These are phyloP conservation scores for Ascidia mentula DNA, from an alignment of 23 tunicate species.

Conservation along the genomic window DNA sequence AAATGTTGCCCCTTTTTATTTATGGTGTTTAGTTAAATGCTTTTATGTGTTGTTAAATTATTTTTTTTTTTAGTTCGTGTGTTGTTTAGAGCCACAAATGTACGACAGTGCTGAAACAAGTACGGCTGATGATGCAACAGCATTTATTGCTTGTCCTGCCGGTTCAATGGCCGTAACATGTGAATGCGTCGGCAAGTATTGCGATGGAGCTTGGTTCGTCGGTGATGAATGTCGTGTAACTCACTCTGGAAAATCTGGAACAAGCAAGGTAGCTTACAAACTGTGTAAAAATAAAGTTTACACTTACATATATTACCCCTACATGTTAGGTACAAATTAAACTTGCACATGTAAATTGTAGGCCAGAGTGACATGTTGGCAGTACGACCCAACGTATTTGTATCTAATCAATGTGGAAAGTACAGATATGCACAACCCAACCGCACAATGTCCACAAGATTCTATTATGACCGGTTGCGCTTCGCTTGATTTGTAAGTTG, in stretches of 20 bases:
- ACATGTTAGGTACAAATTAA: too few species aligned
- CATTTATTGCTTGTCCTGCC: constrained; percentile 35
- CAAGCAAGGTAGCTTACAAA: constrained; percentile 17
- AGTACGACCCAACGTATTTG: constrained; percentile 43
- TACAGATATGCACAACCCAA: constrained; percentile 28
- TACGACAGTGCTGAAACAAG: constrained; percentile 17
- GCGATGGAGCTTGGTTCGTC: constrained; percentile 55
- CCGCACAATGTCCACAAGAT: constrained; percentile 31
- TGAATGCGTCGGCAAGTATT: constrained; percentile 25
- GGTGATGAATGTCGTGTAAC: constrained; percentile 41
- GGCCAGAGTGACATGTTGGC: constrained; percentile 37
- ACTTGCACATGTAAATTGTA: background rate
- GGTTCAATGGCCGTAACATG: constrained; percentile 34
- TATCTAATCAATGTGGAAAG: constrained; percentile 43
- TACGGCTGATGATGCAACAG: constrained; percentile 33
- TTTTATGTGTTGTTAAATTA: too few species aligned
- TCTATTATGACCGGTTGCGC: constrained; percentile 41
- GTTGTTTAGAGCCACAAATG: constrained; percentile 22
- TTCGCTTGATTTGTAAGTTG: constrained; percentile 27
- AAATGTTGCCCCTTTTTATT: background rate
- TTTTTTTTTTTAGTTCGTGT: too few species aligned
- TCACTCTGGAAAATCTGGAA: background rate
- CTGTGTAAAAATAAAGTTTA: too few species aligned
- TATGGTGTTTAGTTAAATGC: too few species aligned
- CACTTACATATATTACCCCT: too few species aligned